Base-by-base conservation (phyloP, 1,140 invertebrate genomes). In the Cyclargus thomasi region DNA sequence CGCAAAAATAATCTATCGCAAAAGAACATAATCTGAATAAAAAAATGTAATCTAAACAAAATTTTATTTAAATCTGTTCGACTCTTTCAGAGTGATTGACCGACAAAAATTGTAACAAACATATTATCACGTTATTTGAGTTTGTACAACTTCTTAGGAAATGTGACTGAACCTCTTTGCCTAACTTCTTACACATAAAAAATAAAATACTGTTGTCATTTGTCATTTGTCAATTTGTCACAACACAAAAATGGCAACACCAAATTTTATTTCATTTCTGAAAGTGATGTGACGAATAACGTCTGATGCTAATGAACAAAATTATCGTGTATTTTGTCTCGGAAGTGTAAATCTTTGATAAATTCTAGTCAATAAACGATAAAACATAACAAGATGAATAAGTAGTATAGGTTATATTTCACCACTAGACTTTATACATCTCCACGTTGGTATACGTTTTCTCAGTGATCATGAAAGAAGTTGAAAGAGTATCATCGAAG, bases 311-410 rank as follows among this genome's bases (percentile, higher is more conserved):
- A 65, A 64, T 69, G 65, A 84, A 83, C 65, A 85, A 86, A 83
- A 72, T 73, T 78, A 82, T 75, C 86, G 84, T 89, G 86, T 88
- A 82, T 86, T 88, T 85, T 86, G 78, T 79, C 78, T 77, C 59
- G 74, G 72, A 83, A 81, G 76, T 80, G 77, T 74, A 74, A 67
- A 70, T 67, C 69, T 65, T 82, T 81, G 73, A 73, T 77, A 83
- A 85, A 80, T 80, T 75, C 68, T 72, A 71, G 65, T 74, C 77
- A 70, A 66, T 74, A 84, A 82, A 83, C 80, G 76, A 80, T 82
- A 84, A 81, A 70, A 65, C 55, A 22, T 10, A 8, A 53, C 17
- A 29, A 29, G 5, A 29, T 29, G 29, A 55, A 21, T 22, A 55
- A 53, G 11, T 22, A 23, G 11, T 14, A 16, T 11, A 22, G 59